Conservation (phyloP, 2,113 vertebrate genomes). For the Elaphurus davidianus region DNA sequence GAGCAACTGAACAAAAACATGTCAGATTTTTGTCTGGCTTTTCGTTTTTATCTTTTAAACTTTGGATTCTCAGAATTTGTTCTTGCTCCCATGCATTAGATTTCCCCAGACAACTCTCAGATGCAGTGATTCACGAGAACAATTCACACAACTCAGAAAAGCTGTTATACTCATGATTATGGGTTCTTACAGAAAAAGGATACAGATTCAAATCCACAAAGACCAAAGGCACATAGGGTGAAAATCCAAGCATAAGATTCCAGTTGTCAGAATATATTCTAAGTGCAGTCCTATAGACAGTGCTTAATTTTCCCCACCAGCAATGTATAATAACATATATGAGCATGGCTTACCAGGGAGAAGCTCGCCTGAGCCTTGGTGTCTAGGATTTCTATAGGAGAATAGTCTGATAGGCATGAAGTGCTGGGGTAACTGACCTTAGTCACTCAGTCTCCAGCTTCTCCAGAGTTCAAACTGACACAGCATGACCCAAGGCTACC, state of each 20-base stretch:
- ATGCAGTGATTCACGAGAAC: not conserved
- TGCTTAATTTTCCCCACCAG: not conserved
- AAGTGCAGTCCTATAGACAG: not conserved
- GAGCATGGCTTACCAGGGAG: too few relatives aligned
- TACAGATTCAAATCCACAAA: not conserved
- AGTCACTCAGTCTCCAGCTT: not conserved
- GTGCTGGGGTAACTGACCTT: not conserved
- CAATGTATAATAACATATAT: not conserved
- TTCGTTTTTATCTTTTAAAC: not conserved
- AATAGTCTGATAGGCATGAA: not conserved
- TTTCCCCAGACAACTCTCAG: not conserved
- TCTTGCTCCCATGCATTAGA: not conserved
- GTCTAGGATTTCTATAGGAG: not conserved
- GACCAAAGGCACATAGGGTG: not conserved
- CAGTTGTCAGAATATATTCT: not conserved
- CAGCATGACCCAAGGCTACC: not conserved
- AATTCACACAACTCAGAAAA: not conserved
- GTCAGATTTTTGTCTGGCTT: not conserved
- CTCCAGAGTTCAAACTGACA: not conserved
- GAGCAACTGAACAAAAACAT: not conserved
- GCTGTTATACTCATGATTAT: not conserved
- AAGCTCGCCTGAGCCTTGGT: not conserved
- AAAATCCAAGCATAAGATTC: not conserved
- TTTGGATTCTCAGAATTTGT: not conserved
- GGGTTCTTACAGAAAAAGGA: not conserved